Base-by-base conservation (phyloP, 1,140 invertebrate genomes). In the Drosophila athabasca region DNA sequence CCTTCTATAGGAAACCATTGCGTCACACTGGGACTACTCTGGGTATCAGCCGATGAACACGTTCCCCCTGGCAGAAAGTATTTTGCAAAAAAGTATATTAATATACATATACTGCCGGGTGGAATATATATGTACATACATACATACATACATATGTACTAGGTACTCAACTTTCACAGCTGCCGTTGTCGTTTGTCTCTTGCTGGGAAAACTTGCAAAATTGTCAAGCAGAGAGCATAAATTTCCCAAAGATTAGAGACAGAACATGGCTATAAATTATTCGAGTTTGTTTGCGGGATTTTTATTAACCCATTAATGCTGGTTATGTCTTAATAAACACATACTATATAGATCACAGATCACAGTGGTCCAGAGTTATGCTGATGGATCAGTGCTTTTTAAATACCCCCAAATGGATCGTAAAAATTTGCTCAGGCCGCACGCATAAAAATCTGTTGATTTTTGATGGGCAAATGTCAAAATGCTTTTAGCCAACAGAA, bases 261-360 rank as follows among this genome's bases (percentile, higher is more conserved):
- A 11, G 19, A 41, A 26, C 55, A 9, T 7, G 9, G 19, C 17
- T 11, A 59, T 79, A 76, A 72, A 76, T 84, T 59, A 61, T 48
- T n/a, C 15, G 15, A 29, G 49, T 46, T 49, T 46, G 8, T 74
- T 81, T 58, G 57, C 54, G 65, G 62, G 39, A n/a, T 35, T 76
- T 84, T 85, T 85, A 87, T 87, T 67, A 82, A 64, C 68, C 62
- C 64, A 55, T 81, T 74, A 76, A 74, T 59, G 77, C 41, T 58
- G 62, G 35, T 44, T 46, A 71, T 71, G 58, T 46, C 69, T 49
- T 17, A 55, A 62, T 64, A 73, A 73, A 73, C 51, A 55, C 50
- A 22, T 1, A 41, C 17, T 19, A 19, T 19, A 19, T 0, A 41
- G 68, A 46, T 57, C 53, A 44, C 45, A 43, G 35, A 39, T 39